These are phyloP conservation scores for Leptarthrus brevirostris DNA, from an alignment of 2,888 invertebrate genomes.

Conservation along the genomic window DNA sequence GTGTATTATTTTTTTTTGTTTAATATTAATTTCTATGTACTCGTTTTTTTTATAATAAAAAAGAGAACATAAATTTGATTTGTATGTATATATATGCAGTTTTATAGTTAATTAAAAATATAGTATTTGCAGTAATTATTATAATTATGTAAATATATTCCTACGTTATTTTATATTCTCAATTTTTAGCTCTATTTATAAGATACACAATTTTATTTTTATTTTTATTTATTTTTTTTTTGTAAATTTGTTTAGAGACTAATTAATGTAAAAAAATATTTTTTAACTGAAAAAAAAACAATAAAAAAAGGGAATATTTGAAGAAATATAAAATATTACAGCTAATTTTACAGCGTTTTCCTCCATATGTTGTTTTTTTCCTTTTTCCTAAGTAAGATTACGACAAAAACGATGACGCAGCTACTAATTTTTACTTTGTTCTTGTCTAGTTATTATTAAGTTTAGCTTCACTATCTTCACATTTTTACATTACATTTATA, in stretches of 20 bases:
- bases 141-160: slow-evolving; percentile 43
- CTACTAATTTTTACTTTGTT: slow-evolving; percentile 41
- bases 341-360: slow-evolving; percentile 42
- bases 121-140: slow-evolving; percentile 47
- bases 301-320: slow-evolving; percentile 15
- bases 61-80: slow-evolving; percentile 26
- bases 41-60: slow-evolving; percentile 31
- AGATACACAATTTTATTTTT: neutral
- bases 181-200: slow-evolving; percentile 3
- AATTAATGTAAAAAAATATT: neutral
- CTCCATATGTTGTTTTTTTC: slow-evolving; percentile 18
- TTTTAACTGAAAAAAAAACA: neutral
- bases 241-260: neutral
- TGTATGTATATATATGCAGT: slow-evolving; percentile 29
- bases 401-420: slow-evolving; percentile 44
- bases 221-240: no score
- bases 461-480: slow-evolving; percentile 31
- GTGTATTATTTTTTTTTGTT: slow-evolving; percentile 16
- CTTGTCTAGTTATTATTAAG: slow-evolving; percentile 26
- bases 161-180: slow-evolving; percentile 20
- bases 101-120: slow-evolving; percentile 47
- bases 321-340: slow-evolving; percentile 45
- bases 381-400: slow-evolving; percentile 42
- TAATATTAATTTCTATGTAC: neutral
- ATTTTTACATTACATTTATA: slow-evolving; percentile 32